Conservation (phyloP, 2,888 invertebrate species). For the Sesia bembeciformis region DNA sequence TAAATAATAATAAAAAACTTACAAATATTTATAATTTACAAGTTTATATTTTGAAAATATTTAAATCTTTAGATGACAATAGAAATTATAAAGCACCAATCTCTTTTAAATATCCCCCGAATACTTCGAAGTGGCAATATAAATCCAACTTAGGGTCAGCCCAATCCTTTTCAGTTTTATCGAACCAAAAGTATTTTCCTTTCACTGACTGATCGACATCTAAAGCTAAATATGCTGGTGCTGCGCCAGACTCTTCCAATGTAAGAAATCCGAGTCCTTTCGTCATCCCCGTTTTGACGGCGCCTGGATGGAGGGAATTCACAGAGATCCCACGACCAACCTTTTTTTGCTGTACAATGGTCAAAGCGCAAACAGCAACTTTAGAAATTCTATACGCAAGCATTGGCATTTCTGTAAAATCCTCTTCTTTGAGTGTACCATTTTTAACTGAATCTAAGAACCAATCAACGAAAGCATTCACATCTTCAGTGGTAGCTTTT, state of each 20-base stretch:
- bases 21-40: too few species aligned
- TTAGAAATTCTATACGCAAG: conserved; percentile 20
- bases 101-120: neutral
- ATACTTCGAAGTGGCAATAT: conserved; percentile 5
- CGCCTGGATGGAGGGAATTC: conserved; percentile 23
- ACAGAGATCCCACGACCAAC: conserved; percentile 19
- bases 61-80: neutral
- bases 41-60: neutral
- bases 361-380: conserved; percentile 19
- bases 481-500: conserved; percentile 13
- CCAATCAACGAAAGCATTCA: conserved; percentile 21
- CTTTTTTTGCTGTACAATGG: conserved; percentile 16
- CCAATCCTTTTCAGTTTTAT: conserved; percentile 20
- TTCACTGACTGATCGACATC: conserved; percentile 20
- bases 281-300: conserved; percentile 21
- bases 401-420: conserved; percentile 12
- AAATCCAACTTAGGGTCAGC: conserved; percentile 6
- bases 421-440: conserved; percentile 14
- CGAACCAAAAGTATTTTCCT: conserved; percentile 21
- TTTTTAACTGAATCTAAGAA: conserved; percentile 18
- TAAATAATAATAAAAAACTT: too few species aligned
- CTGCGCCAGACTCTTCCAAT: conserved; percentile 11
- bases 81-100: neutral
- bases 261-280: conserved; percentile 11
- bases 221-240: conserved; percentile 18